Conservation (phyloP, 1,140 invertebrate genomes). For the Drosophila eugracilis region DNA sequence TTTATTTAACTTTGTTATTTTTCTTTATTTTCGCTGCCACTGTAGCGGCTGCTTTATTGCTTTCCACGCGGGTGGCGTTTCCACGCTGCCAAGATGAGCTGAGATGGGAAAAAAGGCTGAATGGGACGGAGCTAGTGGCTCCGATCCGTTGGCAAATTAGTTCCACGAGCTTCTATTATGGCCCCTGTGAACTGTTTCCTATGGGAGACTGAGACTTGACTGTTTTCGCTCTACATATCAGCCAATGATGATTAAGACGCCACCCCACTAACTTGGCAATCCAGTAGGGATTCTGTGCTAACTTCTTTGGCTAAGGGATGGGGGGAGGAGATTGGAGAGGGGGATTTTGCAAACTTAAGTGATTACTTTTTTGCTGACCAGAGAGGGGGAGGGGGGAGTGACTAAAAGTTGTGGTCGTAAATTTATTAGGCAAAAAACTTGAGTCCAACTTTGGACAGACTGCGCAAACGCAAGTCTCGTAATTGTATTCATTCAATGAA, state of each 20-base stretch:
- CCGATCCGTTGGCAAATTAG: slow-evolving; percentile 74
- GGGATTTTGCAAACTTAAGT: slow-evolving; percentile 71
- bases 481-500: slow-evolving; percentile 82
- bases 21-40: slow-evolving; percentile 47
- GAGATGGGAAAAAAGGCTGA: slow-evolving; percentile 22
- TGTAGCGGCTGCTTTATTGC: slow-evolving; percentile 68
- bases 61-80: slow-evolving; percentile 78
- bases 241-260: slow-evolving; percentile 73
- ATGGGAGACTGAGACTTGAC: slow-evolving; percentile 33
- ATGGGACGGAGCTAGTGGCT: slow-evolving; percentile 43
- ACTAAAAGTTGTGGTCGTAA: slow-evolving; percentile 72
- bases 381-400: slow-evolving; percentile 39
- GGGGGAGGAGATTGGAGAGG: background rate
- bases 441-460: slow-evolving; percentile 63
- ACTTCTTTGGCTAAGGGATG: too few relatives aligned
- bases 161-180: slow-evolving; percentile 54
- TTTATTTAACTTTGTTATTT: slow-evolving; percentile 79
- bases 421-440: slow-evolving; percentile 79
- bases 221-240: slow-evolving; percentile 51
- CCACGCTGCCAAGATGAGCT: slow-evolving; percentile 50
- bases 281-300: slow-evolving; percentile 6
- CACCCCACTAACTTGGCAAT: slow-evolving; percentile 41
- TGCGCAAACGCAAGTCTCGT: slow-evolving; percentile 74
- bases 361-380: slow-evolving; percentile 72
- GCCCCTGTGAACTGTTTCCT: slow-evolving; percentile 31